These are phyloP conservation scores for Eriocheir sinensis DNA, from an alignment of 1,140 invertebrate genomes.

Conservation along the genomic window DNA sequence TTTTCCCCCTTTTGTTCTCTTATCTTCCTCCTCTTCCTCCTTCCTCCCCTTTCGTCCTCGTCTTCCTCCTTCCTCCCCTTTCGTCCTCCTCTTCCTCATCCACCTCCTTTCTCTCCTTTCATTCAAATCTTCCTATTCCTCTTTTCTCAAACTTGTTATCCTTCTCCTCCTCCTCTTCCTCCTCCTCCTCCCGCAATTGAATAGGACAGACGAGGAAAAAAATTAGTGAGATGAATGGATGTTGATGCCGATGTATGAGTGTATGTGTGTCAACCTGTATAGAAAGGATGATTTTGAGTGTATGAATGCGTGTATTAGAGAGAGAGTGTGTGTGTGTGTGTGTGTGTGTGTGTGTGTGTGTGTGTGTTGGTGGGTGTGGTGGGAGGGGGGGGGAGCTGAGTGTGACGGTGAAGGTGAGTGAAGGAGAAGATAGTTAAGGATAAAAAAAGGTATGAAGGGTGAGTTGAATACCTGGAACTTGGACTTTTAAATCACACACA, in stretches of 20 bases:
- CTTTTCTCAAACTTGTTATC: too few species aligned
- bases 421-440: too few species aligned
- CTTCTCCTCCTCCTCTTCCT: not conserved
- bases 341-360: not conserved
- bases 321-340: conserved; percentile 42
- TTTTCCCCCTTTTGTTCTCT: not conserved
- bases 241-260: not conserved
- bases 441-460: too few species aligned
- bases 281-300: too few species aligned
- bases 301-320: conserved; percentile 50
- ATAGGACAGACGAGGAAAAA: not conserved
- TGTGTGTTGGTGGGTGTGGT: not conserved
- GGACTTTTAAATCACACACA: too few species aligned
- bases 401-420: too few species aligned
- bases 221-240: not conserved
- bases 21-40: not conserved
- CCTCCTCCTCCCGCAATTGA: not conserved
- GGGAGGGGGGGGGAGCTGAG: too few species aligned
- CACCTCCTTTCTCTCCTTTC: conserved; percentile 1
- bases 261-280: too few species aligned
- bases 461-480: too few species aligned
- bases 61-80: not conserved
- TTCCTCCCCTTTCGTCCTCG: not conserved
- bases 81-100: conserved; percentile 4
- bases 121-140: not conserved